Evolutionary conservation across 2,888 invertebrate species (phyloP).

Genomic region (Notodonta dromedarius): DNA sequence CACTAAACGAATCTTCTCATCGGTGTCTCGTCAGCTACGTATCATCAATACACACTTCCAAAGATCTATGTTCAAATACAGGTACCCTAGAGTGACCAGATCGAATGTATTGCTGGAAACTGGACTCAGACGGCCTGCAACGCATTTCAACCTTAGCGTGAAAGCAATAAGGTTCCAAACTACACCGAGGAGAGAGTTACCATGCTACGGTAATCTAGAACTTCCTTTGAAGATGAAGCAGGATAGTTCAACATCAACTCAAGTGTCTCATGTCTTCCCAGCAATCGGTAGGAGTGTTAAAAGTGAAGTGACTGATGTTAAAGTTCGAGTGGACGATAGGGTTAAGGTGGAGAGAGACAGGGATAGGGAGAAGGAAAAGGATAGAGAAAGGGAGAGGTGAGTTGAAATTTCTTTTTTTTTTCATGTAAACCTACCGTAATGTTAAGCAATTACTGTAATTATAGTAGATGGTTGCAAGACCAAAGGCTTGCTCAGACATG

Average conservation of each 20-base stretch:
- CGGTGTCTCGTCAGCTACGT: conserved; percentile 70
- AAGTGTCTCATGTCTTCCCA: conserved; percentile 64
- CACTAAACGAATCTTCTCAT: conserved; percentile 69
- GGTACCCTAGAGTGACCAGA: conserved; percentile 74
- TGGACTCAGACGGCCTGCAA: conserved; percentile 57
- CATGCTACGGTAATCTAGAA: conserved; percentile 79
- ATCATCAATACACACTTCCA: conserved; percentile 76
- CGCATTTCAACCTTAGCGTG: conserved; percentile 64
- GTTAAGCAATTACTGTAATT: no score
- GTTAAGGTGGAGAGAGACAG: conserved; percentile 55
- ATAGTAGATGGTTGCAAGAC: no score
- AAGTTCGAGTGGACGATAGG: conserved; percentile 58
- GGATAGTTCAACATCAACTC: conserved; percentile 54
- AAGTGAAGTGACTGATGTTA: conserved; percentile 56
- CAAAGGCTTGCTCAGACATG: no score
- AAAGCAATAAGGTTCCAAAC: conserved; percentile 74
- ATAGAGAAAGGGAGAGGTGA: conserved; percentile 46
- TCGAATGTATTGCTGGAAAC: conserved; percentile 73
- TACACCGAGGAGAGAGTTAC: conserved; percentile 68
- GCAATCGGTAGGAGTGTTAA: conserved; percentile 55
- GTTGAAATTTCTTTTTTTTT: conserved; percentile 17
- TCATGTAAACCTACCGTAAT: neutral
- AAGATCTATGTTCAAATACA: conserved; percentile 69
- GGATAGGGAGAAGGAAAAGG: conserved; percentile 55
- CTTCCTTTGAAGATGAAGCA: conserved; percentile 75